Conservation (phyloP, 2,888 invertebrate species). For the Dioctria linearis region DNA sequence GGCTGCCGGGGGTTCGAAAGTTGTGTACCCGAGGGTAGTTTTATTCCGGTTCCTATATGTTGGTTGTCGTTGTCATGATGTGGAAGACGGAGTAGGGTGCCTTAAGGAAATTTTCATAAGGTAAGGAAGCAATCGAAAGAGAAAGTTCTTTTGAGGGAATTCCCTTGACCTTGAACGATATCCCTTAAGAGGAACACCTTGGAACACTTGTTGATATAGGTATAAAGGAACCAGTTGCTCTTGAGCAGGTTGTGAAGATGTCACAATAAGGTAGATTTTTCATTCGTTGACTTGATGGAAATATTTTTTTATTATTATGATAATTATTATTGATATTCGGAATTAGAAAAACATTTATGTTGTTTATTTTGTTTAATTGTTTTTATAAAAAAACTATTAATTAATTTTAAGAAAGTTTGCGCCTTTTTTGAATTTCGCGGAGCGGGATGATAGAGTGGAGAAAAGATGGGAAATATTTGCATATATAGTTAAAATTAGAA, state of each 20-base stretch:
- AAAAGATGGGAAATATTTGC: too few species aligned
- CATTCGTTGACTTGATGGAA: too few species aligned
- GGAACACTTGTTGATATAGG: conserved; percentile 12
- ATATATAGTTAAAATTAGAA: too few species aligned
- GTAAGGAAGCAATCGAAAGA: conserved; percentile 25
- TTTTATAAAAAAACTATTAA: too few species aligned
- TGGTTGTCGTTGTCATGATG: not conserved
- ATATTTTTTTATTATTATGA: too few species aligned
- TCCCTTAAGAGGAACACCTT: not conserved
- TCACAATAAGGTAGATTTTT: too few species aligned
- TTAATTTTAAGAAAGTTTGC: too few species aligned
- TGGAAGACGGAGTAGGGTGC: conserved; percentile 12
- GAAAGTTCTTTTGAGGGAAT: conserved; percentile 33
- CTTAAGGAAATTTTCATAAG: conserved; percentile 52
- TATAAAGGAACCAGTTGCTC: not conserved
- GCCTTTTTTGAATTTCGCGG: too few species aligned
- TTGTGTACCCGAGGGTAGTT: not conserved
- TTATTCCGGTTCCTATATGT: not conserved
- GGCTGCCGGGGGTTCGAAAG: not conserved
- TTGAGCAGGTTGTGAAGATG: not conserved
- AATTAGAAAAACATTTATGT: too few species aligned
- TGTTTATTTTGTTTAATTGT: too few species aligned
- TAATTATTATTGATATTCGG: too few species aligned
- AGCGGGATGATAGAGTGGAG: too few species aligned
- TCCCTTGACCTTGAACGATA: conserved; percentile 46